Conservation (phyloP, 2,888 invertebrate species). For the Synanthedon myopaeformis region DNA sequence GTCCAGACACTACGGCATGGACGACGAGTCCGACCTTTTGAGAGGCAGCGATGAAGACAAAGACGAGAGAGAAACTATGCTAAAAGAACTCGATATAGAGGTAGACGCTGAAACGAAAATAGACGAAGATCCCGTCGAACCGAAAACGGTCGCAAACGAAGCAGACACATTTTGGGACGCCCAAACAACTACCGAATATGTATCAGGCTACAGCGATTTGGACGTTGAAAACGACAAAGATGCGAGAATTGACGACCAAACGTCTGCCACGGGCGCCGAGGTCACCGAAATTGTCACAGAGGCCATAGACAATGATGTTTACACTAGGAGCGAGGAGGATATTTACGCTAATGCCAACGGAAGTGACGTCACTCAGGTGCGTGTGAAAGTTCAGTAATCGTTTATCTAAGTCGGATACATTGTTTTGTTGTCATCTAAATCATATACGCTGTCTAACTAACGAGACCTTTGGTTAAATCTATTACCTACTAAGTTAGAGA, state of each 20-base stretch:
- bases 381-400: conserved; percentile 6
- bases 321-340: conserved; percentile 18
- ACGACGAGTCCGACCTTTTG: conserved; percentile 1
- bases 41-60: conserved; percentile 2
- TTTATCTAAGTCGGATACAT: too few species aligned
- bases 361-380: conserved; percentile 12
- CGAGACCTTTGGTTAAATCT: too few species aligned
- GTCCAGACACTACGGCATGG: background rate
- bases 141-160: background rate
- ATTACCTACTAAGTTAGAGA: too few species aligned
- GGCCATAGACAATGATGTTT: conserved; percentile 27
- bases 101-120: background rate
- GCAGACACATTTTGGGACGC: background rate
- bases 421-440: too few species aligned
- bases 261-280: background rate
- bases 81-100: background rate
- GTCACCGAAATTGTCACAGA: conserved; percentile 7
- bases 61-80: background rate
- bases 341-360: conserved; percentile 14
- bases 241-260: background rate
- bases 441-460: too few species aligned
- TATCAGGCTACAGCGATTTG: background rate
- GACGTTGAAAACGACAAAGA: background rate
- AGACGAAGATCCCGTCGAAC: background rate
- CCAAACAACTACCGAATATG: background rate